These are phyloP conservation scores for Malachius bipustulatus DNA, from an alignment of 2,888 invertebrate genomes.

Conservation along the genomic window DNA sequence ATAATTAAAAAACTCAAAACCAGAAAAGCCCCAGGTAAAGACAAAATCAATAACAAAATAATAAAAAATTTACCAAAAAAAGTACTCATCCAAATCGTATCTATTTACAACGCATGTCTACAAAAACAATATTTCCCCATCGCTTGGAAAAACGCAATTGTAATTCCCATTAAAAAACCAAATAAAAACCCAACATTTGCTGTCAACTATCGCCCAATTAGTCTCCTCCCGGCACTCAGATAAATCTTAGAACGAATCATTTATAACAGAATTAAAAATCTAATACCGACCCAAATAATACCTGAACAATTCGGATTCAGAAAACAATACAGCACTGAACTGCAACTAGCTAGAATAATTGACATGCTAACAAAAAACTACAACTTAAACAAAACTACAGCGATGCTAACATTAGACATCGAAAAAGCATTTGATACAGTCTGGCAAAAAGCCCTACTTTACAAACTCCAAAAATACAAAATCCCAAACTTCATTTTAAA, in stretches of 20 bases:
- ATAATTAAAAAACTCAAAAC: constrained; percentile 13
- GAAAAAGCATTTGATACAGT: constrained; percentile 6
- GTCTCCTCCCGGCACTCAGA: neutral
- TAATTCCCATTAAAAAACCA: constrained; percentile 11
- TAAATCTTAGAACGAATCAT: constrained; percentile 18
- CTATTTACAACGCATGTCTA: constrained; percentile 13
- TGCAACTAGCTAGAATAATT: constrained; percentile 5
- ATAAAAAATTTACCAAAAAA: constrained; percentile 9
- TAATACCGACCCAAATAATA: constrained; percentile 1
- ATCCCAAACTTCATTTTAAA: constrained; percentile 4
- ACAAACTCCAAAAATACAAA: constrained; percentile 4
- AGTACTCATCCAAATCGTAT: constrained; percentile 13
- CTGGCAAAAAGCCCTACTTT: constrained; percentile 4
- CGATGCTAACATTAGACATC: constrained; percentile 4
- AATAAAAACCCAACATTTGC: constrained; percentile 4
- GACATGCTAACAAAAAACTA: constrained; percentile 3
- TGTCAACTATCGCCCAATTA: constrained; percentile 6
- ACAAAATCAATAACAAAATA: constrained; percentile 9
- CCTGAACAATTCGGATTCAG: constrained; percentile 8
- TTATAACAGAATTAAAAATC: constrained; percentile 11
- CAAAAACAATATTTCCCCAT: constrained; percentile 14
- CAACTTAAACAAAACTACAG: constrained; percentile 5
- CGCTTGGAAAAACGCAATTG: constrained; percentile 13
- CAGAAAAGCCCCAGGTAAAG: constrained; percentile 18
- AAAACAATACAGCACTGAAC: neutral